Base-by-base conservation (phyloP, 2,888 invertebrate species). In the Catotricha subobsoleta region DNA sequence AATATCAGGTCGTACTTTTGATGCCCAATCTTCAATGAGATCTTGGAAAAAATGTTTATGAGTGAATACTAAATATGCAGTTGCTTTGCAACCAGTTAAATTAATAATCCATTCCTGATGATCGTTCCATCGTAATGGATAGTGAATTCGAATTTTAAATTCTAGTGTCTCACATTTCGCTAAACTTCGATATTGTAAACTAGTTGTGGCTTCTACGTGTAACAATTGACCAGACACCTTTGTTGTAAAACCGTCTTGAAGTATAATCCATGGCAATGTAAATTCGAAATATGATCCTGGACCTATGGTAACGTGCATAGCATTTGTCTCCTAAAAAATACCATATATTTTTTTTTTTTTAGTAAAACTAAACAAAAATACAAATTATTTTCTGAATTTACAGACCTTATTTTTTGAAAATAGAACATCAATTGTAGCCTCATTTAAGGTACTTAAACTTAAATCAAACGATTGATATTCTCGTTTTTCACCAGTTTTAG, bases 311-410 rank as follows among this genome's bases (percentile, higher is more conserved):
- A 95, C 80, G 59, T 97, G 95, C 47, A 97, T 80, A 7, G 95
- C 95, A 64, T 95, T 95, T 0, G 97, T 92, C 67, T 92, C 92
- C 66, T 86, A n/a, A n/a, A n/a, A n/a, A n/a, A n/a, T n/a, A n/a
- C n/a, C 65, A 9, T 23, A 45, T 65, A 7, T 23, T 7, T 23
- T 23, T 23, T 23, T 23, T 23, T 7, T 9, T n/a, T n/a, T n/a
- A n/a, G n/a, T n/a, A n/a, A n/a, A n/a, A n/a, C n/a, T n/a, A 10
- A 10, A 10, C 27, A 10, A 27, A 27, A 27, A 10, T 27, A 9
- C 27, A 27, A 9, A 10, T 27, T 10, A 10, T 9, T 27, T 10
- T 7, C 7, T 27, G 27, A 27, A 27, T 10, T 10, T 6, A 8
- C 7, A 30, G n/a, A 46, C 44, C 80, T 62, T 62, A 29, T 63